Percentiles rank a stretch among this genome's conserved stretches.
Evolutionary conservation across 1,140 invertebrate genomes (phyloP).

Genomic region (Atta colombica): DNA sequence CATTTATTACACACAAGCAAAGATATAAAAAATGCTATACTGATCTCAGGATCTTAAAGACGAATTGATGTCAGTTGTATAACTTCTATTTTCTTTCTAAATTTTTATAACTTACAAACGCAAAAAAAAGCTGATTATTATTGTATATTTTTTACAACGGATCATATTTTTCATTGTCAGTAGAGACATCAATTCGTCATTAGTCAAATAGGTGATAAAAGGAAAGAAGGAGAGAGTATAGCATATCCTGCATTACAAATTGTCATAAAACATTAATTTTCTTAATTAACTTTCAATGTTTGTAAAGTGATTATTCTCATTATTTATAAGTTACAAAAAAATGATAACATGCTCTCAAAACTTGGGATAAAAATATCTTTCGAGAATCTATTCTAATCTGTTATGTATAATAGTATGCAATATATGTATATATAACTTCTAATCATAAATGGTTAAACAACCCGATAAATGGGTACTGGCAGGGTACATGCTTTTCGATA

Average conservation of each 20-base stretch:
- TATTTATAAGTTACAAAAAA: conserved; percentile 10
- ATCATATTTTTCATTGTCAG: conserved; percentile 24
- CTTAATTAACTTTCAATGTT: conserved; percentile 44
- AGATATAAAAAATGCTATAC: conserved; percentile 70
- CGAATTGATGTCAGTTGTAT: conserved; percentile 69
- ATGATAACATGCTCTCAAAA: conserved; percentile 37
- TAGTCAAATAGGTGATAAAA: conserved; percentile 48
- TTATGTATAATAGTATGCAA: not conserved
- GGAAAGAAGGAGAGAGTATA: conserved; percentile 72
- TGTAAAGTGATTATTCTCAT: conserved; percentile 32
- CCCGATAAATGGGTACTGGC: conserved; percentile 40
- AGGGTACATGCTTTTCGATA: conserved; percentile 65
- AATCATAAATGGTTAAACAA: conserved; percentile 16
- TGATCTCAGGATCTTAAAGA: conserved; percentile 66
- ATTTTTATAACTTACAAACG: not conserved
- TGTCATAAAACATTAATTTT: conserved; percentile 34
- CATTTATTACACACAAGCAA: conserved; percentile 74
- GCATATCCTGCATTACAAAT: conserved; percentile 74
- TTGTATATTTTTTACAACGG: conserved; percentile 1
- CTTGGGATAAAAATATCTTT: conserved; percentile 7
- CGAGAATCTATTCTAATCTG: conserved; percentile 52
- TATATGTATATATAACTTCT: not conserved
- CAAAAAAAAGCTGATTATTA: not conserved
- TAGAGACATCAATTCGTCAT: conserved; percentile 66
- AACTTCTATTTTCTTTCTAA: conserved; percentile 21